Conservation (phyloP, 2,888 invertebrate genomes). For the Julus scanicus region DNA sequence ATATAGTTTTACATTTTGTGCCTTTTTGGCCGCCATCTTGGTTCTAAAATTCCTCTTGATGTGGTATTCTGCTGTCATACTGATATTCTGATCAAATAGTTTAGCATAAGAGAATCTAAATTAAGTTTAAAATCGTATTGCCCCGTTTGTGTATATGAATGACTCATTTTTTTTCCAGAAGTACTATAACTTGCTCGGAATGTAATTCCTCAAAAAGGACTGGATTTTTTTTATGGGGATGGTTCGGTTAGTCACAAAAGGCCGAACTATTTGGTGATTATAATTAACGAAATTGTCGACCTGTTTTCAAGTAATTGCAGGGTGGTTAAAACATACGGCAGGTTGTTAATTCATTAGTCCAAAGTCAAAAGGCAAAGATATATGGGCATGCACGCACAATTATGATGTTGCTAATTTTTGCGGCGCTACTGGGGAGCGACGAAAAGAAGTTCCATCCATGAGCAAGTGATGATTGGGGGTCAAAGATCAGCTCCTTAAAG, state of each 20-base stretch:
- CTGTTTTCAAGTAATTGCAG: background rate
- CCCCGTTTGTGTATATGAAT: no score
- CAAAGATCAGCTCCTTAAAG: slow-evolving; percentile 32
- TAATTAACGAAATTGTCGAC: background rate
- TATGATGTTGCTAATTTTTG: slow-evolving; percentile 27
- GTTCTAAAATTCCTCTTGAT: no score
- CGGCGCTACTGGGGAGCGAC: background rate
- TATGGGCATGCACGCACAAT: background rate
- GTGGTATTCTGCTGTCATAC: no score
- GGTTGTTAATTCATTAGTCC: slow-evolving; percentile 8
- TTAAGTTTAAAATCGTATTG: no score
- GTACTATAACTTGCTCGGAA: background rate
- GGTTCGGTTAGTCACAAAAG: background rate
- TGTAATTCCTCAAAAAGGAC: background rate
- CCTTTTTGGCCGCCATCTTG: no score
- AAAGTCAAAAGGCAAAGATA: background rate
- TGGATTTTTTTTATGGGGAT: background rate
- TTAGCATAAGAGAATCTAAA: no score
- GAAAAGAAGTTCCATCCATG: background rate
- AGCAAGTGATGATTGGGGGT: slow-evolving; percentile 42
- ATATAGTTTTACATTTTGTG: no score
- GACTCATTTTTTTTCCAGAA: no score
- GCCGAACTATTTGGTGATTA: background rate
- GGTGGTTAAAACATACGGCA: background rate
- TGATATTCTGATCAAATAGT: no score